These are phyloP conservation scores for Aromia moschata DNA, from an alignment of 2,888 invertebrate species.

Conservation along the genomic window DNA sequence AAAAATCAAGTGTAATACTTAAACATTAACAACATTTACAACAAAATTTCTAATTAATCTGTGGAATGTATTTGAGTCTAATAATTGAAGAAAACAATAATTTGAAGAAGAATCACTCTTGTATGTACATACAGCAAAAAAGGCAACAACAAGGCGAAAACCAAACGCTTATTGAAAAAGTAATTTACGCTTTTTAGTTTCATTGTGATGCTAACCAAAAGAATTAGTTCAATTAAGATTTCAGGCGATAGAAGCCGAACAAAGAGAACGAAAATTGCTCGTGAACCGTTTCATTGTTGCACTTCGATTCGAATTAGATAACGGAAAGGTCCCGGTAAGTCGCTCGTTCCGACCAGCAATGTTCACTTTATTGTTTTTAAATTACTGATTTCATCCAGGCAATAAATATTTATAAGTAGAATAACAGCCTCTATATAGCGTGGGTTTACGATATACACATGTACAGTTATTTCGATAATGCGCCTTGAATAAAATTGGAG, in stretches of 20 bases:
- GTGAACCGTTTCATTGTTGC: constrained; percentile 5
- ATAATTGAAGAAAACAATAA: too few relatives aligned
- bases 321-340: background rate
- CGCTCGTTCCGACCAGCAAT: background rate
- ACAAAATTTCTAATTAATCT: too few relatives aligned
- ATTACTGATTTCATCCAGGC: background rate
- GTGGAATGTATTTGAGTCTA: too few relatives aligned
- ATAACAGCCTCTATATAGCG: background rate
- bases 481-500: background rate
- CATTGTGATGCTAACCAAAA: background rate
- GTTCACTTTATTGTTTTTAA: constrained; percentile 7
- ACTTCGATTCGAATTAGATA: constrained; percentile 9
- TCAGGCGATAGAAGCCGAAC: constrained; percentile 1
- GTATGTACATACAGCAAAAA: too few relatives aligned
- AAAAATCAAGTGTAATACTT: too few relatives aligned
- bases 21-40: too few relatives aligned
- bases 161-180: background rate
- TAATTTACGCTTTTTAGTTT: background rate
- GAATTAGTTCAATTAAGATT: constrained; percentile 14
- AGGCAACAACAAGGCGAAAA: too few relatives aligned
- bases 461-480: background rate
- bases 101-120: too few relatives aligned
- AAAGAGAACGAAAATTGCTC: constrained; percentile 6
- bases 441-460: background rate
- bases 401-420: constrained; percentile 6